phyloP scores from a whole-genome alignment of 30 jellyfish, hydroid and myxozoan species.

The Turritopsis dohrnii region DNA sequence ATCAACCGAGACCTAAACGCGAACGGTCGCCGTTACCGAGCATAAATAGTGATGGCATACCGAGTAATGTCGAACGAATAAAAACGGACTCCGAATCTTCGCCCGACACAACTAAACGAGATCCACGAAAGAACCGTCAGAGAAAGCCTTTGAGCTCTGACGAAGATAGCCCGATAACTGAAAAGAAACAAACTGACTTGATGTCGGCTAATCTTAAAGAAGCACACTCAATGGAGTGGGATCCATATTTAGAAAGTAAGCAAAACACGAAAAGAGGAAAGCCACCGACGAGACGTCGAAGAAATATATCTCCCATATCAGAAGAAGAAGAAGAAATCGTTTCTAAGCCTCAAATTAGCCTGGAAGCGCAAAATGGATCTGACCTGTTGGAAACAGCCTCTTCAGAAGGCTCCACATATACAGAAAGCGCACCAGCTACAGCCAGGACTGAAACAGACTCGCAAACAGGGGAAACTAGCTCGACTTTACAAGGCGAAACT shows the following conservation, averaged over 20 bases:
- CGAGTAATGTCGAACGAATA: neutral
- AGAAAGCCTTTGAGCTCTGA: constrained; percentile 16
- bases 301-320: constrained; percentile 82
- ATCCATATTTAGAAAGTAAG: constrained; percentile 75
- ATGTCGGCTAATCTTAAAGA: constrained; percentile 56
- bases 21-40: constrained; percentile 26
- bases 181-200: constrained; percentile 26
- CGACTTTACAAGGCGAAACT: neutral
- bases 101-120: constrained; percentile 25
- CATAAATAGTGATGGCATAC: constrained; percentile 20
- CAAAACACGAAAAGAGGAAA: constrained; percentile 51
- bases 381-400: constrained; percentile 45
- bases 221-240: constrained; percentile 95
- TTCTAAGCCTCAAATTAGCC: constrained; percentile 55
- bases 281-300: constrained; percentile 33
- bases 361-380: constrained; percentile 90
- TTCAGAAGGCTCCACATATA: constrained; percentile 43
- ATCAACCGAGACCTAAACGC: constrained; percentile 36
- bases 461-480: neutral
- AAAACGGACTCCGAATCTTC: constrained; percentile 31
- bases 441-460: neutral
- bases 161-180: constrained; percentile 22
- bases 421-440: constrained; percentile 18
- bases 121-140: constrained; percentile 25
- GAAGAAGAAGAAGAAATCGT: constrained; percentile 63